Conservation (phyloP, 2,797 vertebrate species). For the Amblyraja radiata region DNA sequence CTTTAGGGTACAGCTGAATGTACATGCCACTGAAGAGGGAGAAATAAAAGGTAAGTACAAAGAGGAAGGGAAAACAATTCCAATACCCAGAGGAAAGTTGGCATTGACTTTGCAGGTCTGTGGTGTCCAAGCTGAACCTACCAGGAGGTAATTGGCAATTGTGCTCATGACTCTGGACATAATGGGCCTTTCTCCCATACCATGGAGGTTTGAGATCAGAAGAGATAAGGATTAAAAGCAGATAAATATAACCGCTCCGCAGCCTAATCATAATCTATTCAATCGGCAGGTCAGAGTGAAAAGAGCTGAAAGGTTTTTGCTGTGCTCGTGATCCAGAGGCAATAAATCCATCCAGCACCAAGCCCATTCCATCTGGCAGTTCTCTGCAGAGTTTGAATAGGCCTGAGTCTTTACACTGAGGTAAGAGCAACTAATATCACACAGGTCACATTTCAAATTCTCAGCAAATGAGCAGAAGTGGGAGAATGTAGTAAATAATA, state of each 20-base stretch:
- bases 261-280: neutral
- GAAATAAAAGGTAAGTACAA: conserved; percentile 30
- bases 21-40: conserved; percentile 58
- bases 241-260: neutral
- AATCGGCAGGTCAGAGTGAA: neutral
- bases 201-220: neutral
- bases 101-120: neutral
- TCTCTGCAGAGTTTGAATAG: neutral
- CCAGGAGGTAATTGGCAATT: neutral
- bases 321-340: neutral
- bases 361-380: neutral
- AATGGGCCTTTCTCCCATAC: neutral
- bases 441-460: neutral
- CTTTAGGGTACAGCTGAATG: conserved; percentile 70
- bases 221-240: neutral
- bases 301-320: neutral
- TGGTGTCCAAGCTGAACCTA: neutral
- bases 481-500: neutral
- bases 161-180: no score
- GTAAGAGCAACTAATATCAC: neutral
- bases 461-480: neutral
- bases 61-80: neutral
- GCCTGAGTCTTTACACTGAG: neutral
- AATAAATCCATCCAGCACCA: neutral
- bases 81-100: neutral